Base-by-base conservation (phyloP, 2,888 invertebrate genomes). In the Latrodectus elegans region DNA sequence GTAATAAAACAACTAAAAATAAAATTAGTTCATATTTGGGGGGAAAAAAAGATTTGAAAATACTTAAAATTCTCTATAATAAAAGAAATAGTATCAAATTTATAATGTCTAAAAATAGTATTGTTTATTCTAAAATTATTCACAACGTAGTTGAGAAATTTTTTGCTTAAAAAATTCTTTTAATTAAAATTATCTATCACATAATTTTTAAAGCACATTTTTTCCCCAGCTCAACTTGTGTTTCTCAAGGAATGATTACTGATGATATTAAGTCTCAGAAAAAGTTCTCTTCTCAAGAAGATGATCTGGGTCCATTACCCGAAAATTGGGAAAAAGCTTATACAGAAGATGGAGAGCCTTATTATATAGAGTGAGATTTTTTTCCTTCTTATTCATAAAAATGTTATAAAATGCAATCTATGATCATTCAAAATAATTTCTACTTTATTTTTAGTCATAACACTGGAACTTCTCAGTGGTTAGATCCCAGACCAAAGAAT, bases 271-370 rank as follows among this genome's bases (percentile, higher is more conserved):
- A 88, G 17, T 49, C 78, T 49, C 67, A 51, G 0, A 88, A 88
- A 64, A 77, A 77, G 12, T 60, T 55, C 8, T 67, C 72, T 14
- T 17, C 74, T 11, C 55, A 60, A 53, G 77, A 72, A n/a, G 84
- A 81, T 51, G 96, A 96, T 89, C 93, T 98, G 80, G 98, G 98
- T 22, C 97, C 98, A 0, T 93, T 99, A 90, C 99, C 99, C 83
- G 94, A 95, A 9, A 98, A 98, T 93, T 99, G 99, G 99, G 99
- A 99, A 92, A 97, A 98, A 92, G 98, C 98, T 6, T 98, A 96
- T 92, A 98, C 99, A 15, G 98, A 98, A 90, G 96, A 97, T 88
- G 99, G 99, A 91, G 98, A 99, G 94, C 95, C 96, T 87, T 99
- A 99, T 93, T 99, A 98, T 92, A 99, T 99, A 91, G 98, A 99